phyloP scores from a whole-genome alignment of 2,888 invertebrate species.

The Cephus sareptanus region DNA sequence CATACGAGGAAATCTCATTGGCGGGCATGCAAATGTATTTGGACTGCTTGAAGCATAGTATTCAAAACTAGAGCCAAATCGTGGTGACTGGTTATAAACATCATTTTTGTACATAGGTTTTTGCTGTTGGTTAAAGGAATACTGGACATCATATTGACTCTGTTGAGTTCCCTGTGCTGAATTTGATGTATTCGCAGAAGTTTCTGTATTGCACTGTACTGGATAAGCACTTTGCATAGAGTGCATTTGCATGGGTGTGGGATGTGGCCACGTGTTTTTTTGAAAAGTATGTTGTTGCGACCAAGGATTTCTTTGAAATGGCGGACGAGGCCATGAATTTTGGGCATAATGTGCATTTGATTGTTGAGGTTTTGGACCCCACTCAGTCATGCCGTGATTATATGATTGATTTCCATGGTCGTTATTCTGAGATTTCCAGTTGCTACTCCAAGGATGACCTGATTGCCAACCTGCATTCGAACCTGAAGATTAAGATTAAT shows the following conservation, averaged over 20 bases:
- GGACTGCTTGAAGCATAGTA: conserved; percentile 1
- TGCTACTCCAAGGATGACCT: conserved; percentile 55
- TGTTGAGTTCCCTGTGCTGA: not conserved
- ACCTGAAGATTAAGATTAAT: conserved; percentile 10
- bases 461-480: conserved; percentile 43
- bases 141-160: conserved; percentile 1
- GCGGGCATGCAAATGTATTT: not conserved
- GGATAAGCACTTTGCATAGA: not conserved
- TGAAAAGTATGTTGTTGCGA: conserved; percentile 17
- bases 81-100: conserved; percentile 7
- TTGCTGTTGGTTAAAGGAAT: conserved; percentile 12
- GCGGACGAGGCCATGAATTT: conserved; percentile 32
- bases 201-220: not conserved
- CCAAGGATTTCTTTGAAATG: conserved; percentile 24
- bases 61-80: conserved; percentile 10
- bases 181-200: not conserved
- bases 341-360: conserved; percentile 20
- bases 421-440: conserved; percentile 25
- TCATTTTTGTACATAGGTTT: conserved; percentile 9
- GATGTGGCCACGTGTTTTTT: conserved; percentile 26
- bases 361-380: conserved; percentile 1
- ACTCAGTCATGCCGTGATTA: conserved; percentile 9
- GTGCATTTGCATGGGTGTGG: not conserved
- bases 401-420: conserved; percentile 4
- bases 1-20: conserved; percentile 25